phyloP scores from a whole-genome alignment of 1,140 invertebrate species.

The Eriosoma lanigerum region DNA sequence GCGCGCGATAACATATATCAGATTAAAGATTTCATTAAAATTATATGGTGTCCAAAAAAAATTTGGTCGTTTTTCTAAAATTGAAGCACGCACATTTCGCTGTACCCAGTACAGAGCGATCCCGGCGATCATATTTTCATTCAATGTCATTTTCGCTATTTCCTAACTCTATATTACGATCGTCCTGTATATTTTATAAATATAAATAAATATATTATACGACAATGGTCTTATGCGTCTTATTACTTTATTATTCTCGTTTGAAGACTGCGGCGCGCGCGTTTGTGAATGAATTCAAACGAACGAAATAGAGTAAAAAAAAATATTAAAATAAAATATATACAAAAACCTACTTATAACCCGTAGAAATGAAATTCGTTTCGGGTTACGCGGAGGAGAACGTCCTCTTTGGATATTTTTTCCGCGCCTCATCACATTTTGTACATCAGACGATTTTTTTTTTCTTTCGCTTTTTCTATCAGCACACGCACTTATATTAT shows the following conservation, averaged over 20 bases:
- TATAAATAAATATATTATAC: too few species aligned
- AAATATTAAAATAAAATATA: background rate
- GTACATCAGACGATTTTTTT: background rate
- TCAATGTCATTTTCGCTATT: too few species aligned
- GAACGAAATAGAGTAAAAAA: background rate
- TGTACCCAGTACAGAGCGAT: too few species aligned
- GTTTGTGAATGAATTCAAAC: conserved; percentile 34
- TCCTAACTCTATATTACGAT: too few species aligned
- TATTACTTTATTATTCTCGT: background rate
- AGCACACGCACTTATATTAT: background rate
- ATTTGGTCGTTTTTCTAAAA: too few species aligned
- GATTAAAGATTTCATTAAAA: too few species aligned
- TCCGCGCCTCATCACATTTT: background rate
- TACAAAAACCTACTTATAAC: background rate
- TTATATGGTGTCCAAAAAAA: too few species aligned
- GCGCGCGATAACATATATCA: too few species aligned
- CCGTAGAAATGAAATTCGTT: conserved; percentile 9
- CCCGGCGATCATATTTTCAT: too few species aligned
- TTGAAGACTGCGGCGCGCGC: background rate
- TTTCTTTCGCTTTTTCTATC: background rate
- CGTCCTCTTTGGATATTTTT: background rate
- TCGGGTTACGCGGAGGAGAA: conserved; percentile 27
- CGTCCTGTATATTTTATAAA: too few species aligned
- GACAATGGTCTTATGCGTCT: background rate
- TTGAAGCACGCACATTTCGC: too few species aligned